Evolutionary conservation across 2,888 invertebrate species (phyloP).

Genomic region (Trachelus stipa): DNA sequence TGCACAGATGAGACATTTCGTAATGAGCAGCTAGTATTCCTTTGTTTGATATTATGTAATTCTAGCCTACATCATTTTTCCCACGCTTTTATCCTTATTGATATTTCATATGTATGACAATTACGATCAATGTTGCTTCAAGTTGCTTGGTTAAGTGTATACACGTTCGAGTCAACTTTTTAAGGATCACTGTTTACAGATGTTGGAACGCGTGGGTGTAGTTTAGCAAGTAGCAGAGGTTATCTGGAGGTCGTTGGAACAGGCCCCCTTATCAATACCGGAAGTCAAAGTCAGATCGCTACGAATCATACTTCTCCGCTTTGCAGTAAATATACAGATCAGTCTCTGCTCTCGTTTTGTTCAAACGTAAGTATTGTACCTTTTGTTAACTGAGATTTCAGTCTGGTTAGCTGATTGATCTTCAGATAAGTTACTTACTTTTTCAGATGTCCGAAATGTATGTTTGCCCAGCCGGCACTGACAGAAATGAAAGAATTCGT

Average conservation of each 20-base stretch:
- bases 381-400: not conserved
- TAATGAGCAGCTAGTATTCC: too few relatives aligned
- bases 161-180: not conserved
- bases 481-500: constrained; percentile 35
- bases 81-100: not conserved
- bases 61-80: constrained; percentile 7
- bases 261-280: constrained; percentile 28
- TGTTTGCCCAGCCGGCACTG: constrained; percentile 19
- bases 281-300: constrained; percentile 34
- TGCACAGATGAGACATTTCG: not conserved
- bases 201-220: constrained; percentile 55
- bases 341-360: constrained; percentile 57
- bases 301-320: constrained; percentile 46
- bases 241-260: constrained; percentile 52
- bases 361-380: constrained; percentile 51
- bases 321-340: constrained; percentile 56
- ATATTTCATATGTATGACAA: not conserved
- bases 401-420: not conserved
- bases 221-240: constrained; percentile 58
- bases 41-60: not conserved
- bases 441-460: constrained; percentile 45
- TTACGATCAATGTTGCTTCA: not conserved
- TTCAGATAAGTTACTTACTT: not conserved
- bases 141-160: not conserved
- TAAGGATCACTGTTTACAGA: constrained; percentile 37